Conservation (phyloP, 2,797 vertebrate genomes). For the Parotocinclus haroldoi region DNA sequence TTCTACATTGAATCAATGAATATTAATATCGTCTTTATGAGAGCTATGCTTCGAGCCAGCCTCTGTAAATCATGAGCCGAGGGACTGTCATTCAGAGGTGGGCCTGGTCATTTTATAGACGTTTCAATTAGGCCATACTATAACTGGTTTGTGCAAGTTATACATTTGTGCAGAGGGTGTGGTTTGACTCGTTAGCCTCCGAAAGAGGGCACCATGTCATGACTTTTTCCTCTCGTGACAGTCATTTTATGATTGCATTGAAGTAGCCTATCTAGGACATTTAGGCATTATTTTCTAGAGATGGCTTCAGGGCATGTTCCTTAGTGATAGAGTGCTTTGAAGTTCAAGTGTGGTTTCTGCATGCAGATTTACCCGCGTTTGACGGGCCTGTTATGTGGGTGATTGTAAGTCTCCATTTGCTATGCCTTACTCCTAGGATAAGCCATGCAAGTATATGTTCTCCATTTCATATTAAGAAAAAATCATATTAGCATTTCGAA, state of each 20-base stretch:
- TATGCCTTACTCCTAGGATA: slow-evolving; percentile 30
- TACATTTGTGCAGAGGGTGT: too few species aligned
- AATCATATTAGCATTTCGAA: slow-evolving; percentile 11
- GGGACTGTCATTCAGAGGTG: slow-evolving; percentile 5
- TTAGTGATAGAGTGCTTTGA: background rate
- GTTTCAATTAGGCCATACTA: background rate
- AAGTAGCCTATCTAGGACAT: slow-evolving; percentile 41
- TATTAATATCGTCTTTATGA: slow-evolving; percentile 15
- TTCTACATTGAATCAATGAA: slow-evolving; percentile 30
- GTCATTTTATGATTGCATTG: slow-evolving; percentile 5
- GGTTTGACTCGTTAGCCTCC: background rate
- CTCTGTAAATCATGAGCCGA: slow-evolving; percentile 9
- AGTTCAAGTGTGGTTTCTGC: background rate
- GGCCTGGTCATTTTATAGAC: background rate
- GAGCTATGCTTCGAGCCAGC: slow-evolving; percentile 4
- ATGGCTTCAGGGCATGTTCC: background rate
- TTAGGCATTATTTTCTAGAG: slow-evolving; percentile 6
- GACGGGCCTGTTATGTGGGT: background rate
- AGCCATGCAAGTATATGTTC: slow-evolving; percentile 22
- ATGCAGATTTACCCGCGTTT: background rate
- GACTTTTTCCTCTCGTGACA: slow-evolving; percentile 16
- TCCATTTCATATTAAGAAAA: slow-evolving; percentile 5
- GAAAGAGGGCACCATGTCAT: slow-evolving; percentile 2
- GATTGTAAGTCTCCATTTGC: slow-evolving; percentile 12
- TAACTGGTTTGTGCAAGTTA: slow-evolving; percentile 3